Percentiles rank a stretch among this genome's conserved stretches.
Evolutionary conservation across 2,888 invertebrate species (phyloP).

Genomic region (Eupithecia insigniata): DNA sequence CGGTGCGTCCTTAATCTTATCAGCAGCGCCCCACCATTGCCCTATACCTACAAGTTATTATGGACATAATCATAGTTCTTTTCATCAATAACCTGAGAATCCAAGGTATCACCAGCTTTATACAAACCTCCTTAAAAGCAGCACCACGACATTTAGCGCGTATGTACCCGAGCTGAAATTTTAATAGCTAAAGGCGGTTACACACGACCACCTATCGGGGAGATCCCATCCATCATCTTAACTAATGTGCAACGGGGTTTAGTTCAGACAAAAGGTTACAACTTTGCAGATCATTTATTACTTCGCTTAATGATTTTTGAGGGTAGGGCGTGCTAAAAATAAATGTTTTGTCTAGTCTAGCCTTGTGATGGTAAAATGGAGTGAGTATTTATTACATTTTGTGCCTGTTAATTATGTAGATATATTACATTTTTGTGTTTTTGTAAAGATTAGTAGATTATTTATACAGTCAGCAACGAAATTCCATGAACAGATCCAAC

Average conservation of each 20-base stretch:
- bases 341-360: conserved; percentile 1
- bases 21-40: no score
- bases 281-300: conserved; percentile 61
- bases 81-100: not conserved
- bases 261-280: conserved; percentile 61
- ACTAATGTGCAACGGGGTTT: conserved; percentile 57
- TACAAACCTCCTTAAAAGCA: conserved; percentile 44
- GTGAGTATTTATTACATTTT: not conserved
- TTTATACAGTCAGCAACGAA: no score
- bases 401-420: no score
- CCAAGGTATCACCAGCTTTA: conserved; percentile 34
- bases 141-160: conserved; percentile 67
- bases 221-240: conserved; percentile 56
- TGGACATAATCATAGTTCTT: no score
- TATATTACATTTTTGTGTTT: no score
- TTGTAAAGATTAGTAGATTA: no score
- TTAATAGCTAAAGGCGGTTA: conserved; percentile 56
- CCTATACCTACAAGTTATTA: no score
- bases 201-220: conserved; percentile 44
- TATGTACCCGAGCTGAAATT: conserved; percentile 57
- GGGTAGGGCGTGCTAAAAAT: conserved; percentile 26
- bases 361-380: not conserved
- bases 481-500: no score
- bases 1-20: no score
- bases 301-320: conserved; percentile 50